Percentiles rank a stretch among this genome's conserved stretches.
Conservation (phyloP, 2,797 vertebrate species). For the Acanthornis magna region DNA sequence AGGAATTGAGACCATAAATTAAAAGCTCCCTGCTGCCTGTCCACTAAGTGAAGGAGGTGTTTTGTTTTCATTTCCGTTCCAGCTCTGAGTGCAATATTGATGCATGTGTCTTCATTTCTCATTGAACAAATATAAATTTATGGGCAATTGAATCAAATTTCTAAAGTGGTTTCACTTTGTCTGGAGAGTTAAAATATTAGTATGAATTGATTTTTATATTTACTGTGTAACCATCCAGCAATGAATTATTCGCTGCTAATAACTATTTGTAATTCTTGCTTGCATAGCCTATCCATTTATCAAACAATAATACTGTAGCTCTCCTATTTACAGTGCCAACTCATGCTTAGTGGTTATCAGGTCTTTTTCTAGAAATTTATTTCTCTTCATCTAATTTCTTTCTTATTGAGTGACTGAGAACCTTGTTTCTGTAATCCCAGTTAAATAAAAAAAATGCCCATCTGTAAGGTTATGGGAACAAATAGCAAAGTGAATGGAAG, state of each 20-base stretch:
- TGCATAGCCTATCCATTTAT: background rate
- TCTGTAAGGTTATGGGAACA: background rate
- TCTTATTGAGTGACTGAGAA: background rate
- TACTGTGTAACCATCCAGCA: background rate
- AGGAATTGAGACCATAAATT: background rate
- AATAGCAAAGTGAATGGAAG: background rate
- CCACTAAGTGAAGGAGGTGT: background rate
- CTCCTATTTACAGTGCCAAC: background rate
- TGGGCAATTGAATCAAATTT: background rate
- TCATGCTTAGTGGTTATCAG: background rate
- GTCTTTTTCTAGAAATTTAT: background rate
- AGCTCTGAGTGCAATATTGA: background rate
- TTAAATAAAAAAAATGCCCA: background rate
- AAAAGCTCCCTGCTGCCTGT: background rate
- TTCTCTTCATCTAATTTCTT: background rate
- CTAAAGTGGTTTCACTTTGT: background rate
- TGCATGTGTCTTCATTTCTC: background rate
- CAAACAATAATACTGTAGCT: background rate
- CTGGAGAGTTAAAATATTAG: background rate
- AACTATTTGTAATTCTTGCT: background rate
- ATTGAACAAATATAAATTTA: background rate
- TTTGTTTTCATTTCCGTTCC: background rate
- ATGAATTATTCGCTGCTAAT: background rate
- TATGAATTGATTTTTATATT: constrained; percentile 1
- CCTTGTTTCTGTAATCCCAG: background rate